Evolutionary conservation across 2,888 invertebrate species (phyloP), one percentile per base, ranked within the genome.

Genomic region (Abrostola triplasia): DNA sequence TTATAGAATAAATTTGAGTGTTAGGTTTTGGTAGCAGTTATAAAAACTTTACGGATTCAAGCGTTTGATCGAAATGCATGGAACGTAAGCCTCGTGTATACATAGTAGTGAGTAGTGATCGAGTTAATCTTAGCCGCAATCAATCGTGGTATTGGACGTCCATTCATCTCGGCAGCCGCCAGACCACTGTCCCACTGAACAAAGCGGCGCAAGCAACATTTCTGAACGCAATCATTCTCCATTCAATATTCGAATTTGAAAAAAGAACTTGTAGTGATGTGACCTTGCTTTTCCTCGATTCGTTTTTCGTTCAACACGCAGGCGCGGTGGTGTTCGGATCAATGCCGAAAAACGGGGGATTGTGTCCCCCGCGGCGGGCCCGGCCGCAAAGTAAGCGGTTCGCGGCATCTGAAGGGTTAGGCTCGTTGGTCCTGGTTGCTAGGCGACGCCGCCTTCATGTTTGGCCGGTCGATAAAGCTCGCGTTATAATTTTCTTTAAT

Each of bases 341-440:
- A 92, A 94, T 94, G 94, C 92, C 94, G 92, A 93, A 93, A 94
- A 93, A 92, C 92, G 90, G 90, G 92, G 91, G 89, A 65, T 70
- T 69, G 77, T 82, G 80, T 85, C 89, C 89, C 88, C 89, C 88
- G 84, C 85, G 84, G 83, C 83, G 70, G 70, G 85, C 86, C 87
- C 81, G 82, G 82, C 87, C 90, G 88, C 90, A 89, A 93, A 92
- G 93, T 92, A 92, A 92, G 89, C 89, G 85, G 86, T 88, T 90
- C 90, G 90, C 89, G 90, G 90, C 92, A 88, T 92, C 92, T 92
- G 91, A 92, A 93, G 93, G 93, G 93, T 90, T 91, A 88, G 87
- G 88, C 84, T 76, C 83, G 86, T 81, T 77, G 81, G 79, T 76
- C 83, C 84, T 85, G 83, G 92, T 93, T 92, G 93, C 93, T 88